phyloP scores from a whole-genome alignment of 92 coral and sea anemone species.

The Anthopleura xanthogrammica region DNA sequence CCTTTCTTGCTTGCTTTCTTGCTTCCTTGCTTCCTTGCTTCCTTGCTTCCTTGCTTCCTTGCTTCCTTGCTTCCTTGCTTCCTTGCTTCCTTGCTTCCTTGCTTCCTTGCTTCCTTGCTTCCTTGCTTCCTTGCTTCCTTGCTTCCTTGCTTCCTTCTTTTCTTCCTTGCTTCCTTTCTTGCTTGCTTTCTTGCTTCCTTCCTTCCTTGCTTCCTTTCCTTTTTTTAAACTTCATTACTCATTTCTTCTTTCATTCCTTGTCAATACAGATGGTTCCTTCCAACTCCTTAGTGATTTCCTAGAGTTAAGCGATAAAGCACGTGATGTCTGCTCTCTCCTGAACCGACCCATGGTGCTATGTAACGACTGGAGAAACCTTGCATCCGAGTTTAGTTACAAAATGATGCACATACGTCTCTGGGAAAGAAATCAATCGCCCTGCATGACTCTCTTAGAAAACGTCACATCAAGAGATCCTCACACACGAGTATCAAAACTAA shows the following conservation, averaged over 20 bases:
- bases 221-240: not conserved
- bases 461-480: slow-evolving; percentile 14
- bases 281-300: slow-evolving; percentile 25
- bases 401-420: slow-evolving; percentile 27
- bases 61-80: too few relatives aligned
- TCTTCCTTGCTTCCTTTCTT: too few relatives aligned
- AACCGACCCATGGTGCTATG: slow-evolving; percentile 26
- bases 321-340: slow-evolving; percentile 16
- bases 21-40: too few relatives aligned
- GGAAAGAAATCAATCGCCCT: slow-evolving; percentile 35
- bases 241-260: not conserved
- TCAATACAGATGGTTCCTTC: not conserved
- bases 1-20: too few relatives aligned
- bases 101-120: too few relatives aligned
- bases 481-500: slow-evolving; percentile 16
- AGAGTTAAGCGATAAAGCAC: not conserved
- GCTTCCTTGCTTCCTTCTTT: too few relatives aligned
- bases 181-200: too few relatives aligned
- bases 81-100: too few relatives aligned
- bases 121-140: too few relatives aligned
- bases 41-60: too few relatives aligned
- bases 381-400: slow-evolving; percentile 30
- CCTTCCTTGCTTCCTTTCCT: not conserved
- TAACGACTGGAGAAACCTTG: slow-evolving; percentile 41
- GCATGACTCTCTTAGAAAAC: slow-evolving; percentile 20